Conservation (phyloP, 2,113 vertebrate genomes). For the Monopterus albus region DNA sequence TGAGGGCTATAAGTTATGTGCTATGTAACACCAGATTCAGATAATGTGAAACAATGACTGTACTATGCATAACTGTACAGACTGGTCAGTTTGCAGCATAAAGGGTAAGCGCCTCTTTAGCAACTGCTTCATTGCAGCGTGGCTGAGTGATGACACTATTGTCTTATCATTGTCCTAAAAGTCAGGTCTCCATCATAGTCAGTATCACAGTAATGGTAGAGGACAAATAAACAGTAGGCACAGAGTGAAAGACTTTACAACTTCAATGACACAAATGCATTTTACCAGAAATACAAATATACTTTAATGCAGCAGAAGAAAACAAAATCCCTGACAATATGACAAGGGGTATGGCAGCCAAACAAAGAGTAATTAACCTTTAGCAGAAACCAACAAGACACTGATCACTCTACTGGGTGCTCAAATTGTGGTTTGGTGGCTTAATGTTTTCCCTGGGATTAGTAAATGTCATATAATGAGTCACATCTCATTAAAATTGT, state of each 20-base stretch:
- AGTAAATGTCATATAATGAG: constrained; percentile 48
- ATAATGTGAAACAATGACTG: neutral
- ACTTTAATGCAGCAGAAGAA: neutral
- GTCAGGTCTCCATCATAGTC: too few relatives aligned
- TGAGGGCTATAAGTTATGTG: neutral
- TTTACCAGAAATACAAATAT: neutral
- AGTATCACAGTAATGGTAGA: too few relatives aligned
- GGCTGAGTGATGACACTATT: too few relatives aligned
- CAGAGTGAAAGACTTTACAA: too few relatives aligned
- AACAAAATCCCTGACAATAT: constrained; percentile 4
- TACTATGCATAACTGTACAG: too few relatives aligned
- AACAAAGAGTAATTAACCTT: constrained; percentile 37
- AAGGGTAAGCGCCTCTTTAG: too few relatives aligned
- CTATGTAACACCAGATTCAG: neutral
- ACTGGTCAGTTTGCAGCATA: too few relatives aligned
- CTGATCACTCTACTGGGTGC: neutral
- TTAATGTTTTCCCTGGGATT: constrained; percentile 37
- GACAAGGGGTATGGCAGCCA: neutral
- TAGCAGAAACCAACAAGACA: constrained; percentile 1
- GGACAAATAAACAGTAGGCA: too few relatives aligned
- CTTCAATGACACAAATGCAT: too few relatives aligned
- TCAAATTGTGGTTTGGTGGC: constrained; percentile 10
- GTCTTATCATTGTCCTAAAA: too few relatives aligned
- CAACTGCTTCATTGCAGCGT: too few relatives aligned
- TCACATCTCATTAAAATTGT: constrained; percentile 54